Conservation (phyloP, 2,113 vertebrate genomes). For the Geococcyx californianus region DNA sequence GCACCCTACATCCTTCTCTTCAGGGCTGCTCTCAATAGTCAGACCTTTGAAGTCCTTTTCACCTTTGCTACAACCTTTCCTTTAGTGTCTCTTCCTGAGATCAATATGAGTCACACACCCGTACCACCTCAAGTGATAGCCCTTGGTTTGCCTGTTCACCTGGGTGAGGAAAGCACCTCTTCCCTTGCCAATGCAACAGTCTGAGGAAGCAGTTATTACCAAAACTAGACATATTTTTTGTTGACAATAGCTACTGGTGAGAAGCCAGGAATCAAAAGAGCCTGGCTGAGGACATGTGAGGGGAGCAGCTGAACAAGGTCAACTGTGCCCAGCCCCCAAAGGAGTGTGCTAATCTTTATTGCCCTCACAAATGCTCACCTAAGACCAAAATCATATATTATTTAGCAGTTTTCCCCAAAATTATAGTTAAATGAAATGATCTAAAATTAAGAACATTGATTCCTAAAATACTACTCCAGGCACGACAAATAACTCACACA, state of each 20-base stretch:
- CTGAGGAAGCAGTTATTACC: neutral
- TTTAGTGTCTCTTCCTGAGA: neutral
- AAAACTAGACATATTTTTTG: neutral
- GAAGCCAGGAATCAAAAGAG: neutral
- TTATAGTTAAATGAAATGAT: neutral
- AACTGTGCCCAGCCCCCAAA: neutral
- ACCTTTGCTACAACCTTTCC: neutral
- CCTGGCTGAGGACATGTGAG: neutral
- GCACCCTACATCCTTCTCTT: too few species aligned
- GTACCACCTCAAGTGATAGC: neutral
- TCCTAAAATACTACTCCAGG: neutral
- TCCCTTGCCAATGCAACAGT: neutral
- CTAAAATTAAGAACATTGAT: neutral
- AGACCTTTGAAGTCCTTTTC: neutral
- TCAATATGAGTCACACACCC: rapidly evolving
- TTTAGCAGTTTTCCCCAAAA: neutral
- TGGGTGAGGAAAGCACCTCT: neutral
- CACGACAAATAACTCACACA: neutral
- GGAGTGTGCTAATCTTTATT: neutral
- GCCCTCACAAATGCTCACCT: neutral
- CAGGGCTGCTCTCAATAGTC: neutral
- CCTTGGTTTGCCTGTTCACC: neutral
- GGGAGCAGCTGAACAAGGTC: neutral
- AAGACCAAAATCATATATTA: neutral
- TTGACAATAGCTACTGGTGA: neutral